Evolutionary conservation across 1,140 invertebrate species (phyloP), one percentile per base, ranked within the genome.

Genomic region (Heliconius hermathena): DNA sequence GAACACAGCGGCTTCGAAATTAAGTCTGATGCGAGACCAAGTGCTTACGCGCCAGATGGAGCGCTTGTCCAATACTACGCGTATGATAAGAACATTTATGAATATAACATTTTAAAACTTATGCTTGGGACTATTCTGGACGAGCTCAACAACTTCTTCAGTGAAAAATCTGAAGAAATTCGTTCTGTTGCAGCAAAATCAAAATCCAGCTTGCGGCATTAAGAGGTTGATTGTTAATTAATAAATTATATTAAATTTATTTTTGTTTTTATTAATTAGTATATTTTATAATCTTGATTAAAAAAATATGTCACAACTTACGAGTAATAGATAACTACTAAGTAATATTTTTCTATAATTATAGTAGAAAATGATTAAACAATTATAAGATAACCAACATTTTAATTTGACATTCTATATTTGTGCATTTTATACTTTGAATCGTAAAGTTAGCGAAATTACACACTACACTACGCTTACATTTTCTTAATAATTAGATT

Each of bases 21-120:
- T 52, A 52, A 52, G 6, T 5, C 49, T 52, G 49, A 52, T 52
- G 18, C 49, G 18, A 52, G 18, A 52, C 49, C 49, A 52, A 52
- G 16, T 52, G 49, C 49, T 18, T 52, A 52, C 49, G 49, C 49
- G 49, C 49, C 49, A 18, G 49, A 52, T 52, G 18, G 18, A 16
- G 49, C 4, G 1, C 16, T 20, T 20, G 18, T 52, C 4, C 49
- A 52, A 52, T 52, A 18, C 16, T 52, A 52, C 18, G 49, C 49
- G 4, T 52, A 52, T 18, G 18, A 52, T 20, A 52, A 52, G 49
- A 52, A 52, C 20, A 52, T 52, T 52, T 52, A 52, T 38, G 87
- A 92, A 79, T 91, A 22, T 22, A 60, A 60, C n/a, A 3, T 60
- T 22, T 60, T 60, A 60, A 22, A n/a, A 22, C 54, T 60, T 22